Base-by-base conservation (phyloP, 2,113 vertebrate genomes). In the Tragelaphus imberbis region DNA sequence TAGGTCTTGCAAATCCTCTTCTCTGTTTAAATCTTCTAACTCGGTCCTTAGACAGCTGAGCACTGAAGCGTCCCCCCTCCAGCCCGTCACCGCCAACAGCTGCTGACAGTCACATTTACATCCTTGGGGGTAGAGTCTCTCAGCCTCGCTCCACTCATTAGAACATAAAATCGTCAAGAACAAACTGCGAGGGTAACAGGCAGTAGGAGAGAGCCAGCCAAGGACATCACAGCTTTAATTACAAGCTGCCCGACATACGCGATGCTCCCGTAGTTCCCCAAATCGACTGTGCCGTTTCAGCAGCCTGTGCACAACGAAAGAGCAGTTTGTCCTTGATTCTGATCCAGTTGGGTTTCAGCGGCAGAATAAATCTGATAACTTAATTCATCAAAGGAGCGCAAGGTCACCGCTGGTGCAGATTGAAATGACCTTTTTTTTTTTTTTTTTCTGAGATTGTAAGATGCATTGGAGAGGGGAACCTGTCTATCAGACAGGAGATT, bases 381-480 rank as follows among this genome's bases (percentile, higher is more conserved):
- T 36, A 58, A 65, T 58, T 58, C 84, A 88, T 27, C 27, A 16
- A 21, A 6, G 25, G 61, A 59, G 11, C 15, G 8, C 11, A 33
- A 84, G 77, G 51, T 71, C 75, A 59, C 17, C 0, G 0, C 17
- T 17, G 49, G 30, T 13, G 7, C 27, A 61, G 44, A 92, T 16
- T 13, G n/a, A 36, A 91, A 6, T 30, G 82, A 86, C 36, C 30
- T 36, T 56, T n/a, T n/a, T n/a, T n/a, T 28, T 21, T 65, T 10
- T n/a, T n/a, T 8, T 36, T 36, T 9, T 71, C 58, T 88, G 53
- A 17, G 6, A 75, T 51, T 19, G 15, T 3, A 44, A 59, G 61
- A 88, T 59, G 25, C 2, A 0, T 17, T 58, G n/a, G 65, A 51
- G 21, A 4, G 40, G 14, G 3, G 0, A 21, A 9, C 40, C 2